A percentile compares a stretch with the other conserved stretches of the same genome.
Evolutionary conservation across 2,797 vertebrate species (phyloP).

Genomic region (Darevskia nairensis): DNA sequence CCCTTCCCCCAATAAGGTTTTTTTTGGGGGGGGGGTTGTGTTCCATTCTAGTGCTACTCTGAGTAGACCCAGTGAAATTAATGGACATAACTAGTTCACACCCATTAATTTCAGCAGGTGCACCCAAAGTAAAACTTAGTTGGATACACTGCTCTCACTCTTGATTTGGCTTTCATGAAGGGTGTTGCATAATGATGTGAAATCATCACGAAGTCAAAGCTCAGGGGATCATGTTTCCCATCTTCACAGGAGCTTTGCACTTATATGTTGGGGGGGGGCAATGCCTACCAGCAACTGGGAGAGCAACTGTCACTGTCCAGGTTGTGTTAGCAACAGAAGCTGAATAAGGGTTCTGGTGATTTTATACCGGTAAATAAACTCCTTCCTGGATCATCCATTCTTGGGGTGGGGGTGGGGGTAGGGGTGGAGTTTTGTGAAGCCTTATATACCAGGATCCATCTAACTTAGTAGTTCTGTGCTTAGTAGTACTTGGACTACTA

Average conservation of each 20-base stretch:
- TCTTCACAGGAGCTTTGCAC: background rate
- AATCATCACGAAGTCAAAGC: background rate
- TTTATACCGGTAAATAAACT: background rate
- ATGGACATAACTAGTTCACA: no score
- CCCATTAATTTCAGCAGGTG: no score
- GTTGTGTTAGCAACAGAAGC: background rate
- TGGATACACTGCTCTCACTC: background rate
- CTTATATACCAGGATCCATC: background rate
- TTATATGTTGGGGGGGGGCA: background rate
- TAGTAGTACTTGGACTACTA: no score
- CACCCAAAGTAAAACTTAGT: no score
- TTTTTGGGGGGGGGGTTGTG: background rate
- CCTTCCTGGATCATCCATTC: background rate
- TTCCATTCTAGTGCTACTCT: no score
- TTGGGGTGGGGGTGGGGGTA: no score
- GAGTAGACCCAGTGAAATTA: no score
- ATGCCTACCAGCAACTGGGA: background rate
- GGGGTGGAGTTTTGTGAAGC: background rate
- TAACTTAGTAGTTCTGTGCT: no score
- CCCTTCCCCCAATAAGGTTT: background rate
- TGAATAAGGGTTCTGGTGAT: background rate
- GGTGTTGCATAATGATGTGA: background rate
- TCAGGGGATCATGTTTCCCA: background rate
- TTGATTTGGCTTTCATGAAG: background rate
- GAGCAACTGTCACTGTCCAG: background rate